Evolutionary conservation across 2,888 invertebrate genomes (phyloP), one percentile per base, ranked within the genome.

Genomic region (Zygothrica quintamaculata): DNA sequence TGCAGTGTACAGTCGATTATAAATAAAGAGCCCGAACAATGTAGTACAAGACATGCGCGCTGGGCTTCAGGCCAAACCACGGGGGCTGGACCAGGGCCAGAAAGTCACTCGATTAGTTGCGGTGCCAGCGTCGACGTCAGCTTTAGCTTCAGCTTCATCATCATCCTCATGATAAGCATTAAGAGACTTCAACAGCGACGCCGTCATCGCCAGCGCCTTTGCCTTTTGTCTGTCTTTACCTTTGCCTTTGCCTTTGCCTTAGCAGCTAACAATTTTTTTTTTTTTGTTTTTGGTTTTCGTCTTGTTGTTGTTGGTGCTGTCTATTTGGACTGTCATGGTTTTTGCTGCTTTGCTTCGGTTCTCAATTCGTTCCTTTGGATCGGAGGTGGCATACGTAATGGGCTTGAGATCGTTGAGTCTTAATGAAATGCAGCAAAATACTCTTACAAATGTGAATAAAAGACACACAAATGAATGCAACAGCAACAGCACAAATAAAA

Each of bases 31-130:
- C 67, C 67, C 75, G 78, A 85, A 75, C 76, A 78, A 74, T 82
- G 61, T n/a, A n/a, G n/a, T 65, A 58, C 42, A 48, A 65, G 53
- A 47, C 53, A 53, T 51, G 48, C 53, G 44, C 52, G 39, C 48
- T 57, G 59, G 25, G 39, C 37, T 43, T 25, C 31, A 22, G 12
- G 51, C 43, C 48, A 52, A 64, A 56, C 69, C 61, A 65, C 60
- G 67, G 85, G 77, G 78, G 78, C 69, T 68, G 82, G 60, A 42
- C 74, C 36, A 62, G 75, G 75, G 66, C 70, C 66, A 69, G 61
- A 69, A 77, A 81, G 65, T 84, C 77, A 74, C 61, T 85, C 82
- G 85, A 78, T 78, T 78, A 84, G 85, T 84, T 74, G 85, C 78
- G 77, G 85, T 78, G 82, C 77, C 82, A 74, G 18, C 18, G 18